Base-by-base conservation (phyloP, 2,888 invertebrate species). In the Subacronicta megacephala region DNA sequence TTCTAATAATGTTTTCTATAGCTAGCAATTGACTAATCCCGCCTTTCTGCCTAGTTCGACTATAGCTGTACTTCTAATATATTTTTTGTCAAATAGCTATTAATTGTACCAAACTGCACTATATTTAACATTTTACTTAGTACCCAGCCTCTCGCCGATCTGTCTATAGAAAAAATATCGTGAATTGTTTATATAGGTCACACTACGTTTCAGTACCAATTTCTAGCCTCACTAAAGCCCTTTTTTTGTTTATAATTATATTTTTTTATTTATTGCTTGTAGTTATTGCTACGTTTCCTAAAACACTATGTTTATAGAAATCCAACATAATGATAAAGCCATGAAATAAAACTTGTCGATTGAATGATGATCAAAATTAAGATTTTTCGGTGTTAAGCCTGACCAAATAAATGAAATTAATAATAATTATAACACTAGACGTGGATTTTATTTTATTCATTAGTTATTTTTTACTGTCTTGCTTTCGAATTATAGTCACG, bases 21-120 rank as follows among this genome's bases (percentile, higher is more conserved):
- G 92, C 93, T 94, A 94, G 93, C 93, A 94, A 94, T 94, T 93
- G 93, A 94, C 93, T 93, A 93, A 89, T 85, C 83, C 79, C 85
- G 88, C 88, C 87, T 82, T 81, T 84, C 85, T 84, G 90, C 87
- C 93, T 92, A 93, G 84, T 87, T 87, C 82, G 87, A 87, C 92
- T 92, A 92, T 88, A 87, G 92, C 90, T 89, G 90, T 89, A 69
- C 78, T 72, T 83, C 89, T 88, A 87, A 85, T 90, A 87, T 89
- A 89, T 83, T 82, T 61, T 75, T 82, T 84, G 85, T 90, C 89
- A 86, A 85, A 85, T 88, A 87, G 89, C 90, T 91, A 90, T 87
- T 81, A 85, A 86, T 90, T 90, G 89, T 90, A 92, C 90, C 87
- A 88, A 89, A 90, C 87, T 79, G 87, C 85, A 80, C 62, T 81